phyloP scores from a whole-genome alignment of 2,113 vertebrate genomes.

The Clarias magur region DNA sequence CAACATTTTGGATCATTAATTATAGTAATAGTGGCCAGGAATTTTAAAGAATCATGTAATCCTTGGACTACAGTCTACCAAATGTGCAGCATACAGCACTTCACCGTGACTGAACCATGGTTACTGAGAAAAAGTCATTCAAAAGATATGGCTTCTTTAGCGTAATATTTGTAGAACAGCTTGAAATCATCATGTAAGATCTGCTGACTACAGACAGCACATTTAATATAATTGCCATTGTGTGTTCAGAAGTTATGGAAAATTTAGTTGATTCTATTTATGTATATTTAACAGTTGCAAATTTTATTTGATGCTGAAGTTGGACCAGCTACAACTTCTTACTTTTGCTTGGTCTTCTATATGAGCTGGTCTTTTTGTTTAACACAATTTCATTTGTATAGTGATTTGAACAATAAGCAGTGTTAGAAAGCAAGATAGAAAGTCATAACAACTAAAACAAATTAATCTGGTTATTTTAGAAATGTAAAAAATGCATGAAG shows the following conservation, averaged over 20 bases:
- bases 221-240: neutral
- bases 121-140: conserved; percentile 1
- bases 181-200: neutral
- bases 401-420: neutral
- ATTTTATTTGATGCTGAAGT: neutral
- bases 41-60: neutral
- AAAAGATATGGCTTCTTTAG: conserved; percentile 1
- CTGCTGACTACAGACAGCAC: neutral
- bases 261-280: neutral
- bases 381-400: neutral
- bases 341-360: neutral
- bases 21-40: neutral
- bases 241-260: neutral
- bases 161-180: neutral
- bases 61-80: neutral
- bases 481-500: neutral
- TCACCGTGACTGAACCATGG: neutral
- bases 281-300: neutral
- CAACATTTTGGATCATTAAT: conserved; percentile 8
- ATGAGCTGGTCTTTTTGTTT: neutral
- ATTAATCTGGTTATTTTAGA: neutral
- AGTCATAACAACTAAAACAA: neutral
- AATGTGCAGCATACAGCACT: neutral
- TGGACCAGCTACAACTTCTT: no score
- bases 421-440: neutral